phyloP scores from a whole-genome alignment of 2,113 vertebrate species.

The Podarcis raffonei region DNA sequence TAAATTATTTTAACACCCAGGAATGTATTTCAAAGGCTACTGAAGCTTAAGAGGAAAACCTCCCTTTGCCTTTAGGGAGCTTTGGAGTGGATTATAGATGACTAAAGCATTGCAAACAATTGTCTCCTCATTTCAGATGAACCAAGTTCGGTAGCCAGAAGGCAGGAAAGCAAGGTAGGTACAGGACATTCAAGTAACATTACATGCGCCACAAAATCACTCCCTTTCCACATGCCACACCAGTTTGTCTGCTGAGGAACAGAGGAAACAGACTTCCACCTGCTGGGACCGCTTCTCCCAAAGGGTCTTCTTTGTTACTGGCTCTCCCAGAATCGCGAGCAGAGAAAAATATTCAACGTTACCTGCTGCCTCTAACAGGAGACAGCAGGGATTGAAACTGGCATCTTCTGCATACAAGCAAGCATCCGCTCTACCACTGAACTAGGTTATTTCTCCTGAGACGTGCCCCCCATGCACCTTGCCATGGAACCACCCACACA shows the following conservation, averaged over 20 bases:
- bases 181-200: neutral
- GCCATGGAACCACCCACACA: no score
- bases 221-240: neutral
- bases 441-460: neutral
- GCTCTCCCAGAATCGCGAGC: neutral
- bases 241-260: neutral
- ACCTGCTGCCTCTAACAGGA: neutral
- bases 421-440: neutral
- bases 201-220: neutral
- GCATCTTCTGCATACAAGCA: no score
- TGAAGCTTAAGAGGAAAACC: conserved; percentile 11
- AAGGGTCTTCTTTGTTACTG: no score
- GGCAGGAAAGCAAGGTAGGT: neutral
- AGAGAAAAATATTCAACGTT: no score
- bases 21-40: conserved; percentile 17
- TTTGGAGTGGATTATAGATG: neutral
- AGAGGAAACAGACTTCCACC: neutral
- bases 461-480: neutral
- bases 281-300: neutral
- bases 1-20: conserved; percentile 15
- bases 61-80: conserved; percentile 12
- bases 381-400: neutral
- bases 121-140: neutral
- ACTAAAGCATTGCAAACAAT: neutral
- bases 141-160: neutral